Evolutionary conservation across 2,113 vertebrate species (phyloP).

Genomic region (Pardalotus punctatus): DNA sequence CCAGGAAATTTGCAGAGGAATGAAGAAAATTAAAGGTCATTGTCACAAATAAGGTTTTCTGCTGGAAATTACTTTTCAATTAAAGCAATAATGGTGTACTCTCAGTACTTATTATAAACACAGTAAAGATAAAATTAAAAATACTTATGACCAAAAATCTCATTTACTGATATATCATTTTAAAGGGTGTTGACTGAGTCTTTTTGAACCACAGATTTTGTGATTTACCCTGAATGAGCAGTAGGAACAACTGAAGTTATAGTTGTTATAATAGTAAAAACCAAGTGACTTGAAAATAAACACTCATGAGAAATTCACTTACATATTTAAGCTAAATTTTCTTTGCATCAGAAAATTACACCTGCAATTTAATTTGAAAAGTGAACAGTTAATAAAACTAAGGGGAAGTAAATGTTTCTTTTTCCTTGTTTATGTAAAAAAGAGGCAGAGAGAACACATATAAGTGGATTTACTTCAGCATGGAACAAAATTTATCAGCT

Average conservation of each 20-base stretch:
- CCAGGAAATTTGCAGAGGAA: not conserved
- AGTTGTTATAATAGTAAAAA: not conserved
- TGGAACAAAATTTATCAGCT: not conserved
- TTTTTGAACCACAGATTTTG: not conserved
- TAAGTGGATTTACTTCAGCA: not conserved
- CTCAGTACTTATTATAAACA: not conserved
- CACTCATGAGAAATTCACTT: not conserved
- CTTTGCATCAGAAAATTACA: not conserved
- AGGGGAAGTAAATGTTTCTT: not conserved
- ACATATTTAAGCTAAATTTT: not conserved
- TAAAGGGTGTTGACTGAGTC: not conserved
- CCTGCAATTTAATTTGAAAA: not conserved
- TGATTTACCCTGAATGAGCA: not conserved
- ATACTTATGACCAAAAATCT: not conserved
- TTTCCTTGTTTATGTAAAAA: not conserved
- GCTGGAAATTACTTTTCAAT: not conserved
- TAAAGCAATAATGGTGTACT: not conserved
- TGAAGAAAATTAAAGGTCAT: not conserved
- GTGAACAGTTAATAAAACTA: not conserved
- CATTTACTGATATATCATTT: not conserved
- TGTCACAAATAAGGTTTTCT: not conserved
- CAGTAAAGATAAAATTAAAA: not conserved
- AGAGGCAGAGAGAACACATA: not conserved
- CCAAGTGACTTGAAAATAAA: not conserved
- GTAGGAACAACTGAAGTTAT: not conserved